A percentile compares a stretch with the other conserved stretches of the same genome.
Conservation (phyloP, 2,113 vertebrate genomes). For the Colistium nudipinnis region DNA sequence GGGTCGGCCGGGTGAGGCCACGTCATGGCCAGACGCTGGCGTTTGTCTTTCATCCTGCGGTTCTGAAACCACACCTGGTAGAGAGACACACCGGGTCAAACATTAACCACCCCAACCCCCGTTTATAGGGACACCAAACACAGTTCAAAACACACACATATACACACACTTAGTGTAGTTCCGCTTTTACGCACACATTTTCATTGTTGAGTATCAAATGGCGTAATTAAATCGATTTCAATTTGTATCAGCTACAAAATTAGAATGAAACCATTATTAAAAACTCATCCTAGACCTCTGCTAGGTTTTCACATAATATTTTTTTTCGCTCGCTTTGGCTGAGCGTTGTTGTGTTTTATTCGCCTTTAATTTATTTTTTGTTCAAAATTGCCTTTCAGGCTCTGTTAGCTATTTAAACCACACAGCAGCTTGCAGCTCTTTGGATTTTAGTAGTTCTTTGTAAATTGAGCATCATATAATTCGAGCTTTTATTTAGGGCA, state of each 20-base stretch:
- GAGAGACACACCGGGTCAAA: slow-evolving; percentile 66
- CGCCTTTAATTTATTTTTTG: neutral
- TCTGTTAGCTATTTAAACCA: neutral
- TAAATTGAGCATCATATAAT: neutral
- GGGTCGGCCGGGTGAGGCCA: slow-evolving; percentile 98
- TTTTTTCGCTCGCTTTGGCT: too few species aligned
- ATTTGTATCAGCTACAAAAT: too few species aligned
- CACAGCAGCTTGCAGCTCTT: neutral
- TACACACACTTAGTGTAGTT: neutral
- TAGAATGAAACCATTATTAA: too few species aligned
- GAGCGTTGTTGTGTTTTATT: neutral
- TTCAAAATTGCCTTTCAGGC: neutral
- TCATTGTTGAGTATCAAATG: too few species aligned
- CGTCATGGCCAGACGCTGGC: slow-evolving; percentile 96
- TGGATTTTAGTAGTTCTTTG: neutral
- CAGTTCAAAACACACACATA: neutral
- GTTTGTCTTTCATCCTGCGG: slow-evolving; percentile 98
- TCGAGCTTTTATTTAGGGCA: too few species aligned
- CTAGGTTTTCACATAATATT: too few species aligned
- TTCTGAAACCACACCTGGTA: slow-evolving; percentile 99
- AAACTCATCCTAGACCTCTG: too few species aligned
- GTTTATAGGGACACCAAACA: neutral
- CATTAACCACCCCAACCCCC: slow-evolving; percentile 57
- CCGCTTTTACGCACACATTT: slow-evolving; percentile 37
- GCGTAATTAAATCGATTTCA: too few species aligned